Evolutionary conservation across 2,797 vertebrate genomes (phyloP), one percentile per base, ranked within the genome.

Genomic region (Schizopygopsis malacanthus): DNA sequence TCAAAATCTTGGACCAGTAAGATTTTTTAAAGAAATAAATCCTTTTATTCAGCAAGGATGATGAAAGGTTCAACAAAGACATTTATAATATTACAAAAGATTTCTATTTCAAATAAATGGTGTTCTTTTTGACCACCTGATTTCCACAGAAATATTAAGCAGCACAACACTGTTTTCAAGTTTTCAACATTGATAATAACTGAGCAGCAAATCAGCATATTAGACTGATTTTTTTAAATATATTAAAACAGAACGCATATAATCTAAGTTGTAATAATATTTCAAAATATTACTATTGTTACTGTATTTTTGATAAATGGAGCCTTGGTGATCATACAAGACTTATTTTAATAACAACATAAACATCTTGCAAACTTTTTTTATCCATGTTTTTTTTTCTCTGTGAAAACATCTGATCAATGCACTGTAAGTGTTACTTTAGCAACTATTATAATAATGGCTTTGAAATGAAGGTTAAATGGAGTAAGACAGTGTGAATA

Each of bases 391-490:
- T 71, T 28, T 45, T 15, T 52, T 52, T 52, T 54, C 6, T 54
- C 50, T 54, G 50, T 9, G 67, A 41, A 72, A 71, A 71, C 20
- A 71, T 4, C 13, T 2, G 5, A 22, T 43, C 43, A 43, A 43
- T 3, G 43, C 9, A 10, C 43, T 43, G 43, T 45, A 45, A 11
- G 43, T 45, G 2, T 45, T 45, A 45, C 43, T 45, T 45, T 45
- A 11, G 43, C 43, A 52, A 20, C 37, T 56, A 15, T 71, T 45
- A 72, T 54, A 72, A 69, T 25, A 72, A 71, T 28, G 15, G 13
- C 67, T 25, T 71, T 59, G 50, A 54, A 72, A 82, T 22, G 8
- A 82, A 71, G 47, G 67, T 56, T 71, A 82, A 82, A 72, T 25
- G 8, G 45, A 79, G 41, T 47, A 39, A 25, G 56, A 63, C 37